These are phyloP conservation scores for Orestias chungarensis DNA, from an alignment of 2,797 vertebrate genomes.

Conservation along the genomic window DNA sequence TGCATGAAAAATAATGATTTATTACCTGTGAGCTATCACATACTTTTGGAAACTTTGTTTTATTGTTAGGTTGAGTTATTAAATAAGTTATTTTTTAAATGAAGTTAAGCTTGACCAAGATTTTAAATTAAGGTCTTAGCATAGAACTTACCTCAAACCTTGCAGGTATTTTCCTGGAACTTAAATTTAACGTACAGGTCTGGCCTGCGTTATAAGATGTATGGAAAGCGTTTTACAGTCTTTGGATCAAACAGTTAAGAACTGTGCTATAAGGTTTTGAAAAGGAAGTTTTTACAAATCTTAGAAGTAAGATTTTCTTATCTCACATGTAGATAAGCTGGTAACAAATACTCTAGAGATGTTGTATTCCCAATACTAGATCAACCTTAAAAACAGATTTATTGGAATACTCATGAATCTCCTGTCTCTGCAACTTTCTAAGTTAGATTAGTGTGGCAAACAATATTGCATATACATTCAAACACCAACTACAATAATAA, in stretches of 20 bases:
- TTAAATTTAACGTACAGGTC: background rate
- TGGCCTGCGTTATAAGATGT: background rate
- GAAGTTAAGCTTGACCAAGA: background rate
- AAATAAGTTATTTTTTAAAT: background rate
- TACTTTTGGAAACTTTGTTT: background rate
- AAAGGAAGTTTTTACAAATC: background rate
- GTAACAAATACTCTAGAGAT: background rate
- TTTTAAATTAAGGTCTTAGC: background rate
- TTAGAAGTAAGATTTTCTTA: background rate
- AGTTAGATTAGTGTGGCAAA: background rate
- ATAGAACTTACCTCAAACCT: background rate
- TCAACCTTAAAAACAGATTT: background rate
- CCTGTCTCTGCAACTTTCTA: background rate
- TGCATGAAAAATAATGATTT: background rate
- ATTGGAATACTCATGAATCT: background rate
- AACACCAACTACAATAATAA: background rate
- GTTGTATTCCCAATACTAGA: background rate
- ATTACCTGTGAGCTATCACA: background rate
- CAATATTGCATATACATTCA: background rate
- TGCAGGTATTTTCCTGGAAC: background rate
- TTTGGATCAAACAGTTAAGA: background rate
- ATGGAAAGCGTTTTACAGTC: background rate
- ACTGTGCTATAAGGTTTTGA: background rate
- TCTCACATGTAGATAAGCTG: background rate
- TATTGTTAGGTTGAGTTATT: background rate